Base-by-base conservation (phyloP, 2,113 vertebrate genomes). In the Oreochromis niloticus region DNA sequence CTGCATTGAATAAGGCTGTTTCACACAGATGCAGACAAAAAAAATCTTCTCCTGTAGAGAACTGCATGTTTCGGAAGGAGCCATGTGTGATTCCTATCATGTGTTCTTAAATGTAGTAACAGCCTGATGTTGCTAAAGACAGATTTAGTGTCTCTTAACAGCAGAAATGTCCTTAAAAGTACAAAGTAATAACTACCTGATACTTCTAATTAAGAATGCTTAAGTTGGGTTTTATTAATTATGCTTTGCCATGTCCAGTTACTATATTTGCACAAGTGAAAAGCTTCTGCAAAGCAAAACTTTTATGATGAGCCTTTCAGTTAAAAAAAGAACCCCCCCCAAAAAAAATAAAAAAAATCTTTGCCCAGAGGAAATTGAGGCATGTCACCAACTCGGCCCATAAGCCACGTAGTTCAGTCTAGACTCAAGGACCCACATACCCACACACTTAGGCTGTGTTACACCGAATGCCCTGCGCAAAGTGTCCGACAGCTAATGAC, bases 401-500 rank as follows among this genome's bases (percentile, higher is more conserved):
- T 92, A 30, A 89, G 85, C 85, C 75, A 88, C 41, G 19, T 56
- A 80, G 85, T 78, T 83, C 79, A 85, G 83, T 83, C 85, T 80
- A 82, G 85, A 89, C 88, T 83, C 88, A 91, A 78, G 85, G 86
- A 89, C 82, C 66, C 59, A 82, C 68, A 93, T 78, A 88, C 80
- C 57, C 88, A 88, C 88, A 85, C 83, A 86, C 30, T 27, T 1
- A 2, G 63, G 84, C 86, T 92, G 55, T 54, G 91, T 84, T 66
- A 90, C 68, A 93, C 79, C 71, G 59, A 84, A 68, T 81, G 43
- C 63, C 52, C 85, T 92, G 87, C 48, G 50, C 78, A 86, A 85
- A 89, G 87, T 92, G 87, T 91, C 87, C 85, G 63, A 93, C 87
- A 82, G 55, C 85, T 92, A 93, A 94, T 90, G 89, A 93, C 80